A percentile compares a stretch with the other conserved stretches of the same genome.
Conservation (phyloP, 2,113 vertebrate species). For the Syrrhaptes paradoxus region DNA sequence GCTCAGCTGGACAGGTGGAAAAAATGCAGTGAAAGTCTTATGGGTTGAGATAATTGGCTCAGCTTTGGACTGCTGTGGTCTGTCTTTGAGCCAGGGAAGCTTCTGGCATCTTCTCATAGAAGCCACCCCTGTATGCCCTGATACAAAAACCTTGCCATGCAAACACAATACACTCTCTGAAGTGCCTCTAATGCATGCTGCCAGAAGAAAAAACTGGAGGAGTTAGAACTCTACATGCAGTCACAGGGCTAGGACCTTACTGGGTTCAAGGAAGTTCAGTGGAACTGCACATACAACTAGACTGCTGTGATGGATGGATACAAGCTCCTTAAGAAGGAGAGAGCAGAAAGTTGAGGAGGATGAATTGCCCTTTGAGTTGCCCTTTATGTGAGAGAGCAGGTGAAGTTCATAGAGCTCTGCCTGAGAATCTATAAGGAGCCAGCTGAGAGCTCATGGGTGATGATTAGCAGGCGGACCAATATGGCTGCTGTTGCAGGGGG, state of each 20-base stretch:
- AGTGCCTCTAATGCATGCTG: not conserved
- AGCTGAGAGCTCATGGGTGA: not conserved
- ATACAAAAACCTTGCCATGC: not conserved
- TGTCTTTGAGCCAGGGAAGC: too few species aligned
- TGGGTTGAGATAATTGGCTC: too few species aligned
- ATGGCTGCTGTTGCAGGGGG: not conserved
- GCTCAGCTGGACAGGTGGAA: too few species aligned
- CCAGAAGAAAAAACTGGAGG: not conserved
- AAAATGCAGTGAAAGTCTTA: too few species aligned
- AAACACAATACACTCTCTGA: not conserved
- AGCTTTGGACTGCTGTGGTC: too few species aligned
- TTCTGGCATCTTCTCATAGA: not conserved
- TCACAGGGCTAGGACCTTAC: not conserved
- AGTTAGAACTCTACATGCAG: not conserved
- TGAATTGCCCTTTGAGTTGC: not conserved
- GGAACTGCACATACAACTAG: not conserved
- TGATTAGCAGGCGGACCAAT: not conserved
- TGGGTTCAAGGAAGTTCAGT: not conserved
- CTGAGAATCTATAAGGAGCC: rapidly evolving
- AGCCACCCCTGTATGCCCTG: rapidly evolving
- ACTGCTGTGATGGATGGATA: not conserved
- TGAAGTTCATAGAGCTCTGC: not conserved
- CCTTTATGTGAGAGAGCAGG: not conserved
- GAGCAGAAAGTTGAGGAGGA: not conserved
- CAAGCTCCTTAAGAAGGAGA: not conserved